Percentiles rank a stretch among this genome's conserved stretches.
These are phyloP conservation scores for Zaprionus vittiger DNA, from an alignment of 1,140 invertebrate genomes.

Conservation along the genomic window DNA sequence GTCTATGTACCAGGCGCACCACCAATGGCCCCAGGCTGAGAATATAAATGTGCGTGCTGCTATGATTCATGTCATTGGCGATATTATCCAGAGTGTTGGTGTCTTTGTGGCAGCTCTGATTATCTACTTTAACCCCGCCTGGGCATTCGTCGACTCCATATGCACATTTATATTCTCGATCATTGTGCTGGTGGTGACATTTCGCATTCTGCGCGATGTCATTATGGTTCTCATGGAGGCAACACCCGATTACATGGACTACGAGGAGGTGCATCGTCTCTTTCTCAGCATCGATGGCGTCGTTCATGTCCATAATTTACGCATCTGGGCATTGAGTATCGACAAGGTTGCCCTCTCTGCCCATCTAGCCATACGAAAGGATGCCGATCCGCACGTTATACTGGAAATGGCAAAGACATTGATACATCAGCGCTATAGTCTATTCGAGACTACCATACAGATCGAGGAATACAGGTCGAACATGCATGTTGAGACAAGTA, in stretches of 20 bases:
- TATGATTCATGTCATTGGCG: conserved; percentile 95
- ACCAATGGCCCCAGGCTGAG: background rate
- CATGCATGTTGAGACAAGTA: too few species aligned
- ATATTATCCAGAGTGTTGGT: conserved; percentile 94
- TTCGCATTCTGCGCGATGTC: conserved; percentile 90
- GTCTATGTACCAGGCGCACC: conserved; percentile 8
- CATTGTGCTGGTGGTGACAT: conserved; percentile 91
- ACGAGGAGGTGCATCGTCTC: conserved; percentile 85
- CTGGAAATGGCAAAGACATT: conserved; percentile 92
- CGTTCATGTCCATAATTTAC: conserved; percentile 95
- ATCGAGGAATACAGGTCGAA: conserved; percentile 94
- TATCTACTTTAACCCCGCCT: conserved; percentile 87
- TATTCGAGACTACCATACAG: conserved; percentile 98
- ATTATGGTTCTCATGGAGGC: conserved; percentile 97
- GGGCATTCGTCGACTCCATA: conserved; percentile 93
- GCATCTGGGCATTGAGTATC: conserved; percentile 97
- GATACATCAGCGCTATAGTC: conserved; percentile 94
- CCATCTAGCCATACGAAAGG: conserved; percentile 94
- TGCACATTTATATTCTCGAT: conserved; percentile 95
- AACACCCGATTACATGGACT: conserved; percentile 87
- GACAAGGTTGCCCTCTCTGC: conserved; percentile 96
- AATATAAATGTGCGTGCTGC: conserved; percentile 96
- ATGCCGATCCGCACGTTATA: conserved; percentile 91
- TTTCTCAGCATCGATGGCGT: conserved; percentile 94
- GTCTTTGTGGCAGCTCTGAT: conserved; percentile 92